phyloP scores from a whole-genome alignment of 1,140 invertebrate species.

The Drosophila gunungcola region DNA sequence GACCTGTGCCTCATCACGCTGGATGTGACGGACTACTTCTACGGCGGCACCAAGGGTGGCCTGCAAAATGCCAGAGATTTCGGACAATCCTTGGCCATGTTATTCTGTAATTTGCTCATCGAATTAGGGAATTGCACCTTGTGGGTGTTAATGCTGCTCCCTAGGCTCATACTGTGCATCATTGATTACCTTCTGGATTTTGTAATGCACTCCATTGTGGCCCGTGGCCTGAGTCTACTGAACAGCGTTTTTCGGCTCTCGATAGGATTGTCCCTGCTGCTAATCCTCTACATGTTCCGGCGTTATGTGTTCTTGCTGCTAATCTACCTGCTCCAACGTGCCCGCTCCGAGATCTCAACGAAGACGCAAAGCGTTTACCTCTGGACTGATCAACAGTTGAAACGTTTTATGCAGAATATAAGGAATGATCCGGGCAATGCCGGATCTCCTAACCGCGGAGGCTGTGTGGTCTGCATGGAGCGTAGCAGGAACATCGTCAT shows the following conservation, averaged over 20 bases:
- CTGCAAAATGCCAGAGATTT: constrained; percentile 11
- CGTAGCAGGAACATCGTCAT: constrained; percentile 54
- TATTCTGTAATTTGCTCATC: constrained; percentile 34
- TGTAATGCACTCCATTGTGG: constrained; percentile 19
- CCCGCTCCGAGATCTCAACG: constrained; percentile 14
- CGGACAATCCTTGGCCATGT: background rate
- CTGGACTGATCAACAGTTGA: constrained; percentile 32
- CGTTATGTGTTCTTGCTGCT: constrained; percentile 39
- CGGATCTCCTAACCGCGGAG: background rate
- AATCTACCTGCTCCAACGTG: constrained; percentile 11
- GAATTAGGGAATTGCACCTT: constrained; percentile 35
- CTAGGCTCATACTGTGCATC: constrained; percentile 20
- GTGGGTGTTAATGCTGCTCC: constrained; percentile 50
- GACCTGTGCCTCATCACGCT: constrained; percentile 6
- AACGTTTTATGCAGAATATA: constrained; percentile 13
- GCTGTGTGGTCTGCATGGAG: constrained; percentile 61
- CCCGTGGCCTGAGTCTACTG: constrained; percentile 24
- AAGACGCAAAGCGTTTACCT: constrained; percentile 19
- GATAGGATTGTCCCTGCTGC: constrained; percentile 45
- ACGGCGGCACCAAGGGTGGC: constrained; percentile 24
- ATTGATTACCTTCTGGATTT: constrained; percentile 33
- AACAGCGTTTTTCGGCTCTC: constrained; percentile 51
- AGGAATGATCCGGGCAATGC: background rate
- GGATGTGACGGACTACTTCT: constrained; percentile 31
- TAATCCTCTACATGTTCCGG: constrained; percentile 52